These are phyloP conservation scores for Hirtodrosophila histrioides DNA, from an alignment of 2,888 invertebrate genomes.

Conservation along the genomic window DNA sequence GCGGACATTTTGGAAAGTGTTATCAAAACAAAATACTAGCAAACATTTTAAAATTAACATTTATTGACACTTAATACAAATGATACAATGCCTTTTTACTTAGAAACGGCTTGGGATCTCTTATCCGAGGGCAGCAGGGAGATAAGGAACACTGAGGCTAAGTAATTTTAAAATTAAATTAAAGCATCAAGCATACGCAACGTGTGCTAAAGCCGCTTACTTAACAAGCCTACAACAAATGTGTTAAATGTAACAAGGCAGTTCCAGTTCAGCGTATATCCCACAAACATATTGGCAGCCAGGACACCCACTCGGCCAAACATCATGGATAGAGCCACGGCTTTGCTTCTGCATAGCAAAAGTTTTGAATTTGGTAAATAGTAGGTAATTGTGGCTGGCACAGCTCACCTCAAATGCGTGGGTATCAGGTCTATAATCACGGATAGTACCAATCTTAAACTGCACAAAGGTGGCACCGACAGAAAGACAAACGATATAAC, in stretches of 20 bases:
- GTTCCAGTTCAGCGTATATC: slow-evolving; percentile 21
- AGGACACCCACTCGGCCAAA: slow-evolving; percentile 32
- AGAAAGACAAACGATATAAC: slow-evolving; percentile 7
- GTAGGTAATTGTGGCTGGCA: too few species aligned
- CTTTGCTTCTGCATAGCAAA: slow-evolving; percentile 24
- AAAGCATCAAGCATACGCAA: not conserved
- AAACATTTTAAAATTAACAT: not conserved
- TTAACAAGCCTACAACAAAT: slow-evolving; percentile 8
- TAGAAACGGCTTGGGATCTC: not conserved
- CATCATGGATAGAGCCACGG: slow-evolving; percentile 29
- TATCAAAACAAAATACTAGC: too few species aligned
- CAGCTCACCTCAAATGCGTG: slow-evolving; percentile 37
- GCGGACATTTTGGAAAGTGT: slow-evolving; percentile 7
- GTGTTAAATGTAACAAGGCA: slow-evolving; percentile 34
- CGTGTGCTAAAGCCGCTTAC: slow-evolving; percentile 14
- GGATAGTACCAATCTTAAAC: slow-evolving; percentile 8
- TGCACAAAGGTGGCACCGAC: slow-evolving; percentile 22
- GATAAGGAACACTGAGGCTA: slow-evolving; percentile 3
- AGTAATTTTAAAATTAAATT: not conserved
- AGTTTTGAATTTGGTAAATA: not conserved
- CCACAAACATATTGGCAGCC: slow-evolving; percentile 15
- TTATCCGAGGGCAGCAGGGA: not conserved
- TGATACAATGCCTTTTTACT: too few species aligned
- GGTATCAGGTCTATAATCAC: slow-evolving; percentile 37
- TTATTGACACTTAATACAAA: not conserved